These are phyloP conservation scores for Spilogale gracilis DNA, from an alignment of 2,113 vertebrate genomes.

Conservation along the genomic window DNA sequence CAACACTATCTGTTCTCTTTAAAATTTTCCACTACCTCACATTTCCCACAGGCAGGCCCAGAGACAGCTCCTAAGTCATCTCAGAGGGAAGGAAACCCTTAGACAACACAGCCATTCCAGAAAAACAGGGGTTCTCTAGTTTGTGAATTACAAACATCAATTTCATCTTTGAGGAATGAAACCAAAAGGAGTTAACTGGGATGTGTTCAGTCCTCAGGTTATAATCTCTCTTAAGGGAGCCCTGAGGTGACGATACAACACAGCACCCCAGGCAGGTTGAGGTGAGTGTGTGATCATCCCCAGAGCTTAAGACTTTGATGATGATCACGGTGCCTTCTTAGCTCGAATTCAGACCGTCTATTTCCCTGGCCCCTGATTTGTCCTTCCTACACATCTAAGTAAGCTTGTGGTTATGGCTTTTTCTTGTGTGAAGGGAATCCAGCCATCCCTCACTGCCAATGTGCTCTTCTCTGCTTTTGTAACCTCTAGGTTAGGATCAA, in stretches of 20 bases:
- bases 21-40: background rate
- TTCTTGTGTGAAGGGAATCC: constrained; percentile 73
- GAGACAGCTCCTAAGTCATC: background rate
- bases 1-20: background rate
- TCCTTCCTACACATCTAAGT: constrained; percentile 73
- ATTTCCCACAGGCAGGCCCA: background rate
- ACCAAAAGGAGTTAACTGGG: background rate
- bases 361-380: constrained; percentile 72
- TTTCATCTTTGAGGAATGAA: background rate
- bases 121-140: background rate
- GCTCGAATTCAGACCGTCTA: constrained; percentile 62
- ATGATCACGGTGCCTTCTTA: background rate
- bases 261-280: background rate
- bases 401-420: constrained; percentile 66
- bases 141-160: background rate
- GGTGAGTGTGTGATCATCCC: background rate
- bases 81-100: background rate
- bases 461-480: constrained; percentile 31
- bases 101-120: background rate
- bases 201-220: background rate
- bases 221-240: background rate
- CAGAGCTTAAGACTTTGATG: background rate
- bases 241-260: background rate
- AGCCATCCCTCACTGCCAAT: constrained; percentile 45
- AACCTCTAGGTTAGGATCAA: constrained; percentile 25